Percentiles rank a stretch among this genome's conserved stretches.
Evolutionary conservation across 1,140 invertebrate species (phyloP).

Genomic region (Neodiprion virginianus): DNA sequence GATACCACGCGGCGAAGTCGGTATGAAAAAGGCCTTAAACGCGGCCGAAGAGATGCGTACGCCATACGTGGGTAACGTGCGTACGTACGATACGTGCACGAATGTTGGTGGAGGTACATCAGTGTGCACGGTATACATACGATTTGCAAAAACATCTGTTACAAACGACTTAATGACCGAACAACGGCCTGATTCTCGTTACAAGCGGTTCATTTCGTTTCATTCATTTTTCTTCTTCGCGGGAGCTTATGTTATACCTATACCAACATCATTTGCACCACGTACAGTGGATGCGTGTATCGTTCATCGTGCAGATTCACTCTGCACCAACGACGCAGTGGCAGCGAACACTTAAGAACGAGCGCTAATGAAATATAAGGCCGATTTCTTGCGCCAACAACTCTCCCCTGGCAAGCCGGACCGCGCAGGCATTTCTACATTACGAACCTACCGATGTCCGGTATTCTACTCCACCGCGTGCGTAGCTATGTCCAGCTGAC

Average conservation of each 20-base stretch:
- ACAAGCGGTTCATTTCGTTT: not conserved
- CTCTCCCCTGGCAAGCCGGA: not conserved
- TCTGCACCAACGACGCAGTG: not conserved
- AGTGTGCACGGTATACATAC: not conserved
- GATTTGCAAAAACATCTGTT: constrained; percentile 6
- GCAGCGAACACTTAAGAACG: not conserved
- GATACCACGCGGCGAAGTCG: not conserved
- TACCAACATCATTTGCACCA: too few relatives aligned
- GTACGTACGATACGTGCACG: not conserved
- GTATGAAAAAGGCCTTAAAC: constrained; percentile 5
- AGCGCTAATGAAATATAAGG: not conserved
- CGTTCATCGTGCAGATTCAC: not conserved
- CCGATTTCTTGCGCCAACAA: constrained; percentile 1
- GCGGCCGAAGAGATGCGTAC: not conserved
- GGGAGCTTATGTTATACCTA: too few relatives aligned
- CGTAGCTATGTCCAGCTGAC: not conserved
- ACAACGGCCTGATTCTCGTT: constrained; percentile 6
- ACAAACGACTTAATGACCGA: constrained; percentile 3
- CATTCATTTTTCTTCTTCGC: not conserved
- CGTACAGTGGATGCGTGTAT: too few relatives aligned
- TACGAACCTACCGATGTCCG: too few relatives aligned
- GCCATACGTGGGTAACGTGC: not conserved
- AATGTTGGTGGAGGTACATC: not conserved
- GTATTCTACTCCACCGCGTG: not conserved
- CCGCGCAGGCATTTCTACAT: too few relatives aligned